Conservation (phyloP, 2,888 invertebrate genomes). For the Nymphalis urticae region DNA sequence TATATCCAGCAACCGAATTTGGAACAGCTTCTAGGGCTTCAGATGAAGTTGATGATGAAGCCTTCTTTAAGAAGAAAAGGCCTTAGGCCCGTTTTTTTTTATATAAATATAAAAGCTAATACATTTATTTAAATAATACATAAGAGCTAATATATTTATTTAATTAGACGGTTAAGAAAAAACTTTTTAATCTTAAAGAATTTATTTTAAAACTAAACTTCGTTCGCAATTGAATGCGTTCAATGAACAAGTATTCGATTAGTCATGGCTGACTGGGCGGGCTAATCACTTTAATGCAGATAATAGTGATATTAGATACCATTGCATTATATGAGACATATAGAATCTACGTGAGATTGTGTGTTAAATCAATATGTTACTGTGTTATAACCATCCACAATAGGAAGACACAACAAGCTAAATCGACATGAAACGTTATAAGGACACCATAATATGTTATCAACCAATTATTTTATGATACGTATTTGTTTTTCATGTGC, state of each 20-base stretch:
- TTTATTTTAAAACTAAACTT: constrained; percentile 22
- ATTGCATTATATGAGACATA: constrained; percentile 20
- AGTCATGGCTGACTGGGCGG: constrained; percentile 35
- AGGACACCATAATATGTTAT: no score
- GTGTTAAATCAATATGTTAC: not conserved
- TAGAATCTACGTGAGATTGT: constrained; percentile 1
- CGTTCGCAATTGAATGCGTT: constrained; percentile 41
- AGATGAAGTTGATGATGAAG: no score
- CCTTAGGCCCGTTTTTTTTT: no score
- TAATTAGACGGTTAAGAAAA: not conserved
- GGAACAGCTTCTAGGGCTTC: no score
- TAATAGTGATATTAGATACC: constrained; percentile 23
- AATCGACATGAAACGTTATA: no score
- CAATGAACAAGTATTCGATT: constrained; percentile 44
- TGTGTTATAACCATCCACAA: not conserved
- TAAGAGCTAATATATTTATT: no score
- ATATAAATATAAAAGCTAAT: no score
- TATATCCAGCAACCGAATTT: no score
- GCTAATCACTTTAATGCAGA: constrained; percentile 39
- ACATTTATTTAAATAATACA: no score
- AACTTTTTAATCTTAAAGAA: not conserved
- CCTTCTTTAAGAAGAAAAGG: no score
- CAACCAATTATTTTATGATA: no score
- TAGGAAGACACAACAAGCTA: not conserved
- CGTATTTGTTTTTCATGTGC: no score